A percentile compares a stretch with the other conserved stretches of the same genome.
These are phyloP conservation scores for Melanitta fusca DNA, from an alignment of 2,797 vertebrate genomes.

Conservation along the genomic window DNA sequence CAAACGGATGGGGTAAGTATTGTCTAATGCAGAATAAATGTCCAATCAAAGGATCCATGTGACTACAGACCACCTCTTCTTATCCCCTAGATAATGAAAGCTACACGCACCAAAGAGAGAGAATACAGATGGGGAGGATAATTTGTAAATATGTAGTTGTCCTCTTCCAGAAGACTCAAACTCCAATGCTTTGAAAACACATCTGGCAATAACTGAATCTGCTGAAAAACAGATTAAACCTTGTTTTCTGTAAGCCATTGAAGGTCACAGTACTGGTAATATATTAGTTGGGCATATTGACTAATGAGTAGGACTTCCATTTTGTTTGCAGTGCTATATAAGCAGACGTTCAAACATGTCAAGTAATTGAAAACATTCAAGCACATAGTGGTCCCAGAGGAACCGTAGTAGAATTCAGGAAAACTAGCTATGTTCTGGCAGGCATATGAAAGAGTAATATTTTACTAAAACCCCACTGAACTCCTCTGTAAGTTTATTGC, in stretches of 20 bases:
- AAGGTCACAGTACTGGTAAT: background rate
- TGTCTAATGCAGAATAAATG: rapidly evolving
- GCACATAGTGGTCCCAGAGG: background rate
- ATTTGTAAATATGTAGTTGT: background rate
- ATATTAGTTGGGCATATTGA: background rate
- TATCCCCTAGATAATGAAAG: background rate
- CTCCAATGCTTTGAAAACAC: background rate
- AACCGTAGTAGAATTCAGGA: background rate
- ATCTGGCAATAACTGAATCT: background rate
- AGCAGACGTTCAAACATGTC: background rate
- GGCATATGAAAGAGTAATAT: background rate
- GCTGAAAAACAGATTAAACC: background rate
- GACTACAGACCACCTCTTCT: background rate
- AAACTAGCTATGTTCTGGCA: background rate
- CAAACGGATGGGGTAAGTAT: background rate
- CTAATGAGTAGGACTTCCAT: background rate
- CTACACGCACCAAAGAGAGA: rapidly evolving
- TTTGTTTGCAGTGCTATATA: background rate
- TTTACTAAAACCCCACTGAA: background rate
- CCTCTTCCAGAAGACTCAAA: background rate
- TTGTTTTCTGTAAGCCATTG: no score
- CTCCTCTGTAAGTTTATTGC: background rate
- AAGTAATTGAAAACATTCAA: background rate
- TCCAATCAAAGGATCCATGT: background rate
- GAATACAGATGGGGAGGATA: background rate